phyloP scores from a whole-genome alignment of 2,113 vertebrate genomes.

The Aptenodytes patagonicus region DNA sequence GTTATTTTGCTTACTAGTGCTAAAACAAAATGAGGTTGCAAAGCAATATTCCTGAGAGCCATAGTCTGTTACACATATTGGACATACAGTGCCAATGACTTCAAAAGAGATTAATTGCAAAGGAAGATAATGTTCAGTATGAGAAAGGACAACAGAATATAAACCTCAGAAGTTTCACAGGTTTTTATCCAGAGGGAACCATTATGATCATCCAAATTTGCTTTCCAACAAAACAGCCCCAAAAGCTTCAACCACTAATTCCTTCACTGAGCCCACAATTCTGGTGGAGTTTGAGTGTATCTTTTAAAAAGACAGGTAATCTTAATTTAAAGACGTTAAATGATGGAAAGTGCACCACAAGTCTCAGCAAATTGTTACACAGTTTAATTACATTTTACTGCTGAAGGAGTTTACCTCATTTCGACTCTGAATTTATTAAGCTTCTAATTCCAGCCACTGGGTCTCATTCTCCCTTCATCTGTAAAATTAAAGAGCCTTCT shows the following conservation, averaged over 20 bases:
- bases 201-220: neutral
- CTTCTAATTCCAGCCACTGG: neutral
- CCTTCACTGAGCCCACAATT: neutral
- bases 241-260: neutral
- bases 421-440: neutral
- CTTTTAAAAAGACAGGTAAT: neutral
- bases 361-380: neutral
- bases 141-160: neutral
- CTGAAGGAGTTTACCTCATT: neutral
- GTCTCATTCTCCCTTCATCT: neutral
- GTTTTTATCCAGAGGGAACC: neutral
- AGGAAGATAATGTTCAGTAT: neutral
- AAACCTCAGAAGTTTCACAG: neutral
- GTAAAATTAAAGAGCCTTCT: neutral
- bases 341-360: neutral
- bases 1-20: neutral
- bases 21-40: neutral
- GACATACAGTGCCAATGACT: neutral
- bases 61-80: neutral
- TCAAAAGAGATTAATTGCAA: neutral
- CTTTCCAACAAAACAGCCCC: neutral
- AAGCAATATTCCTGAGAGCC: neutral
- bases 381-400: slow-evolving; percentile 6
- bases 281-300: neutral
- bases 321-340: neutral